Conservation (phyloP, 1,140 invertebrate species). For the Bombus difficillimus region DNA sequence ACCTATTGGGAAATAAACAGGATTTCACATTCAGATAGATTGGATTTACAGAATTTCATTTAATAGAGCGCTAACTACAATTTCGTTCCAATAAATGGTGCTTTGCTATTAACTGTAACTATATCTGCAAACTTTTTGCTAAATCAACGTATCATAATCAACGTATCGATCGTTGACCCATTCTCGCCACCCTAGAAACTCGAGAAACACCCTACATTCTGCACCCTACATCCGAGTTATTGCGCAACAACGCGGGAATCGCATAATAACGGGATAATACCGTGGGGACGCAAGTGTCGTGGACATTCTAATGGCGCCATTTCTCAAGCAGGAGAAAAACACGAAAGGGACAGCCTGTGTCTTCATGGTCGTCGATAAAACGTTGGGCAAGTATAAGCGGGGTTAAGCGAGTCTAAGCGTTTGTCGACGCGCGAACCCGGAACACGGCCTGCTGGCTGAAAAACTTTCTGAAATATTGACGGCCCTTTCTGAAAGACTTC, state of each 20-base stretch:
- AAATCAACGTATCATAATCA: too few species aligned
- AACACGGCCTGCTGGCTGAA: conserved; percentile 55
- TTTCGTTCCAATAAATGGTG: background rate
- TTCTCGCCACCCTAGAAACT: background rate
- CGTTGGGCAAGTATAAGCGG: conserved; percentile 44
- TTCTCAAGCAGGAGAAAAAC: conserved; percentile 24
- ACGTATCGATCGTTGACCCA: too few species aligned
- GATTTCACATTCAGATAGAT: background rate
- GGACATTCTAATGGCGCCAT: conserved; percentile 27
- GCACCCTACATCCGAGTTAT: background rate
- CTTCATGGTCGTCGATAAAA: conserved; percentile 59
- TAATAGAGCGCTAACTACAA: background rate
- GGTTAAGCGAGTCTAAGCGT: conserved; percentile 69
- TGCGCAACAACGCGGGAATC: conserved; percentile 4
- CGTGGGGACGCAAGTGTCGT: background rate
- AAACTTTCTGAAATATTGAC: conserved; percentile 79
- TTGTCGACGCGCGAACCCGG: conserved; percentile 69
- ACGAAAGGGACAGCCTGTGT: conserved; percentile 1
- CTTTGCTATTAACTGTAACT: background rate
- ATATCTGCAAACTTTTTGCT: too few species aligned
- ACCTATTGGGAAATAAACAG: background rate
- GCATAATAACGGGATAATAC: conserved; percentile 19
- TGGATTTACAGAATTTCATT: background rate
- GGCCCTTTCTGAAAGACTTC: conserved; percentile 75
- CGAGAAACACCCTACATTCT: background rate